Evolutionary conservation across 2,797 vertebrate genomes (phyloP).

Genomic region (Scarus forsteni): DNA sequence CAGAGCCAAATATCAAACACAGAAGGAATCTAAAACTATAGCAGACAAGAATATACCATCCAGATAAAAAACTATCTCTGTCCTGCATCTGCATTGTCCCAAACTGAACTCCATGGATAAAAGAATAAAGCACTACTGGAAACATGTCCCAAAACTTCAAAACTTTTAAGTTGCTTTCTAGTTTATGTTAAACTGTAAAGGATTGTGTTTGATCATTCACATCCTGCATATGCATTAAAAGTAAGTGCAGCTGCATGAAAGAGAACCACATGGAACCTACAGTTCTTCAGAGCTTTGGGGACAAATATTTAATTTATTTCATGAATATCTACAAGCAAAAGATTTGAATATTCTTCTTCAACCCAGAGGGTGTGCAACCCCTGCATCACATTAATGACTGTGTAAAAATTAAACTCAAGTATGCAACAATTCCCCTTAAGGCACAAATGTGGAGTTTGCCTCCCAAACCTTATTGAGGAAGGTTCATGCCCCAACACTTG

Average conservation of each 20-base stretch:
- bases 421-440: constrained; percentile 25
- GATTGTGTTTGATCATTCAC: constrained; percentile 1
- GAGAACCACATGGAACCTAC: background rate
- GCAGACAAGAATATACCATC: background rate
- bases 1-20: constrained; percentile 44
- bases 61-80: background rate
- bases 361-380: background rate
- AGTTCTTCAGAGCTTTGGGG: background rate
- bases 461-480: constrained; percentile 3
- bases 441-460: constrained; percentile 35
- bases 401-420: constrained; percentile 23
- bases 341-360: background rate
- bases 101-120: constrained; percentile 2
- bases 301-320: constrained; percentile 6
- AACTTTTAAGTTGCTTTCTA: background rate
- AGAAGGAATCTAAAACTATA: constrained; percentile 2
- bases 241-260: background rate
- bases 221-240: background rate
- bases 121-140: background rate
- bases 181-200: background rate
- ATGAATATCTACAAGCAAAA: constrained; percentile 23
- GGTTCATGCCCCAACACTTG: constrained; percentile 31
- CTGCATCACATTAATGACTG: constrained; percentile 22
- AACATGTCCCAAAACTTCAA: background rate
- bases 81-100: background rate